These are phyloP conservation scores for Mechanitis messenoides DNA, from an alignment of 2,888 invertebrate species.

Conservation along the genomic window DNA sequence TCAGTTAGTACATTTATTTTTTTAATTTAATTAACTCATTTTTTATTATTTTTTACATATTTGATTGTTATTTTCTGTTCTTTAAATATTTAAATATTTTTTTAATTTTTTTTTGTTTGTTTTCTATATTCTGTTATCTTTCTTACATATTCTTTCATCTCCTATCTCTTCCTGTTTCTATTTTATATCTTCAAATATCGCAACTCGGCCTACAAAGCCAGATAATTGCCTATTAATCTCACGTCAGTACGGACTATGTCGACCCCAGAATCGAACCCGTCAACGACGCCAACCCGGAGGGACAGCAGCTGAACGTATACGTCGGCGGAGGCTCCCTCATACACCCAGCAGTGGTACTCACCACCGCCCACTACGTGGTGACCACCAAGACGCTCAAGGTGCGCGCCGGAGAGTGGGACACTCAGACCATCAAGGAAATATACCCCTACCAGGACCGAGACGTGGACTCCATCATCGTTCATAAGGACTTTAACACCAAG, in stretches of 20 bases:
- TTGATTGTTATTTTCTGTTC: too few species aligned
- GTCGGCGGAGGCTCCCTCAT: constrained; percentile 84
- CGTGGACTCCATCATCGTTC: constrained; percentile 75
- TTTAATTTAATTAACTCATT: too few species aligned
- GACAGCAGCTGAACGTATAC: constrained; percentile 60
- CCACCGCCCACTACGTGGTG: constrained; percentile 79
- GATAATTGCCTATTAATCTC: background rate
- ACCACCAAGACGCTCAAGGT: constrained; percentile 47
- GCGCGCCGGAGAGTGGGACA: constrained; percentile 90
- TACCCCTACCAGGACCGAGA: constrained; percentile 82
- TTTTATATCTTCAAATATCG: background rate
- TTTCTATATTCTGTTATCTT: too few species aligned
- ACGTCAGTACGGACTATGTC: constrained; percentile 13
- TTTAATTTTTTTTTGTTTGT: too few species aligned
- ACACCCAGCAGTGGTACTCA: constrained; percentile 81
- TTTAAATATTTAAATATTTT: too few species aligned
- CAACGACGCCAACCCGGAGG: constrained; percentile 40
- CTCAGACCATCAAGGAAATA: constrained; percentile 82
- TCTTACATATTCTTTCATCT: background rate
- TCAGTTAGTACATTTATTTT: too few species aligned
- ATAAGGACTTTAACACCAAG: constrained; percentile 70
- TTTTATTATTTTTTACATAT: too few species aligned
- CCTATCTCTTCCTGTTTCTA: background rate
- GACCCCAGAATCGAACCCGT: constrained; percentile 15
- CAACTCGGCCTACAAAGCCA: background rate